phyloP scores from a whole-genome alignment of 2,888 invertebrate species.

The Tridacna crocea region DNA sequence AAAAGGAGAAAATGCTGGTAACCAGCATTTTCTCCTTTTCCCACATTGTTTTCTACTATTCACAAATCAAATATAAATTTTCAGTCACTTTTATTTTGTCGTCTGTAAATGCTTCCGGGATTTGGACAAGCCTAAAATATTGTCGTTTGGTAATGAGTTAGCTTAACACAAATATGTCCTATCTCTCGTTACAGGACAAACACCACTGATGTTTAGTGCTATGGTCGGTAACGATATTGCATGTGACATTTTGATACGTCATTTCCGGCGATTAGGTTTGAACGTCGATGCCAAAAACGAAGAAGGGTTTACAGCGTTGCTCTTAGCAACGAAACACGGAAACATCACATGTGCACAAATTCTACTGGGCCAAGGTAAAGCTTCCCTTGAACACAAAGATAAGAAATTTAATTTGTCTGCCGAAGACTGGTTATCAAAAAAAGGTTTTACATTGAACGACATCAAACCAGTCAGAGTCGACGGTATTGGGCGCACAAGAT shows the following conservation, averaged over 20 bases:
- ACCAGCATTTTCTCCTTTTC: background rate
- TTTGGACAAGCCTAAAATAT: too few relatives aligned
- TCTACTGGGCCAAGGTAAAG: constrained; percentile 80
- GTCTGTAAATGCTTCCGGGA: too few relatives aligned
- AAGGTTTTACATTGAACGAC: constrained; percentile 78
- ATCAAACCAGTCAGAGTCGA: constrained; percentile 61
- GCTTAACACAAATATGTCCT: too few relatives aligned
- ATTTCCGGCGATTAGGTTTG: constrained; percentile 81
- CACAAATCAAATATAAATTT: background rate
- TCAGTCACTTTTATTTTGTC: too few relatives aligned
- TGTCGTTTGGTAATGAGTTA: too few relatives aligned
- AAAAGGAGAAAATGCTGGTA: background rate
- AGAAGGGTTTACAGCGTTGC: constrained; percentile 80
- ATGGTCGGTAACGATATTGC: constrained; percentile 81
- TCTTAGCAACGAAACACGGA: constrained; percentile 79
- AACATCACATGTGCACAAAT: constrained; percentile 80
- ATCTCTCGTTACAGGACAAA: constrained; percentile 75
- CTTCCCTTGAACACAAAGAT: constrained; percentile 76
- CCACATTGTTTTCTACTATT: background rate
- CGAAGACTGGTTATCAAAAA: constrained; percentile 78
- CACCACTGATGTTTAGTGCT: constrained; percentile 80
- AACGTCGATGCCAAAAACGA: constrained; percentile 80
- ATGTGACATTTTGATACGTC: constrained; percentile 78
- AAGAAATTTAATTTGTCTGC: constrained; percentile 73
- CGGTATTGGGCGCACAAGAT: constrained; percentile 50